These are phyloP conservation scores for Chiroxiphia lanceolata DNA, from an alignment of 2,797 vertebrate genomes.

Conservation along the genomic window DNA sequence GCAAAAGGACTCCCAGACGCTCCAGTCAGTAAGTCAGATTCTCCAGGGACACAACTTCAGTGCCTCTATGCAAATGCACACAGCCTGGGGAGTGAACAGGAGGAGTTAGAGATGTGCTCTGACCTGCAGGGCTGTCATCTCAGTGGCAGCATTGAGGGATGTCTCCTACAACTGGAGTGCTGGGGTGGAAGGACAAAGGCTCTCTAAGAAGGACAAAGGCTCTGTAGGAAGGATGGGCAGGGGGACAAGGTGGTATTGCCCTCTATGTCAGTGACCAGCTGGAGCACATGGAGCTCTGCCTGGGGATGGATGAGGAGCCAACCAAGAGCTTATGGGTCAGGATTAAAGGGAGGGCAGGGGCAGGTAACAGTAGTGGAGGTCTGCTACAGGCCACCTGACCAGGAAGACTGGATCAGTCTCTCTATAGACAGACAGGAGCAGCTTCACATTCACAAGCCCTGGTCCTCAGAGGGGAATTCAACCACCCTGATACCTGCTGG, in stretches of 20 bases:
- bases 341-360: background rate
- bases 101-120: rapidly evolving
- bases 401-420: background rate
- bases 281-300: background rate
- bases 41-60: background rate
- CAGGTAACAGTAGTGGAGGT: background rate
- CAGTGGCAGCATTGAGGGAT: background rate
- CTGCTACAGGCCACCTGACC: background rate
- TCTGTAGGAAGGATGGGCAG: background rate
- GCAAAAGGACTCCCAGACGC: background rate
- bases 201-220: background rate
- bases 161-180: background rate
- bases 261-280: background rate
- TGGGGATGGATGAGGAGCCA: background rate
- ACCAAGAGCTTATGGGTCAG: background rate
- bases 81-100: background rate
- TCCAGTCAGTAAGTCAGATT: background rate
- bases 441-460: background rate
- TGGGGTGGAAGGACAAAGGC: background rate
- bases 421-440: background rate
- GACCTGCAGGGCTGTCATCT: background rate
- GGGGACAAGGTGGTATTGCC: background rate
- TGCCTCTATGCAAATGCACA: background rate
- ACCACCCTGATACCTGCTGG: background rate
- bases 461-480: background rate